Evolutionary conservation across 2,113 vertebrate species (phyloP), one percentile per base, ranked within the genome.

Genomic region (Calypte anna): DNA sequence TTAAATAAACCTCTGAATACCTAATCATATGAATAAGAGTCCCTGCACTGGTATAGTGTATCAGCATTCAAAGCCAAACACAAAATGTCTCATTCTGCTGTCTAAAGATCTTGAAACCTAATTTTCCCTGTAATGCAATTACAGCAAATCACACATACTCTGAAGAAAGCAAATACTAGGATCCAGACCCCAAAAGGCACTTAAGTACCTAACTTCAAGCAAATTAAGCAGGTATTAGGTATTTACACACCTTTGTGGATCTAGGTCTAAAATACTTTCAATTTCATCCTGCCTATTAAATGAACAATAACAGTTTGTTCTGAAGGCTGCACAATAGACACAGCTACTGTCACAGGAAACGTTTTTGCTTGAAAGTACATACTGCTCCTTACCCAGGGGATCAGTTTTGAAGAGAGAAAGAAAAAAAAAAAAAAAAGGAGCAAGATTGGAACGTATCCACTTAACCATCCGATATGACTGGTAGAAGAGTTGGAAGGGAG

Each of bases 1-100:
- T 46, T 58, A 89, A 84, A 86, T 72, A 97, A 94, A 95, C 22
- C 14, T 79, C 57, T 88, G 77, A 96, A 93, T 91, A 84, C 54
- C 43, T 89, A 92, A 92, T 92, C 14, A 82, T 38, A 36, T 12
- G 30, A 79, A 82, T 69, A 79, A 80, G n/a, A 69, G 17, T 69
- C 2, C 31, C 27, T 73, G n/a, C 20, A 87, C 33, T 69, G 66
- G 9, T 72, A 61, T 36, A 79, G 18, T 5, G 7, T 66, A 94
- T 79, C 86, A 90, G 21, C 54, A 93, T 87, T 92, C 86, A 88
- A 79, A 82, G 40, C 69, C 69, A 95, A 76, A 6, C 54, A 68
- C 62, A 83, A 80, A 91, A 84, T 46, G 11, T 66, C 78, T 76
- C 40, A 27, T 87, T 93, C 40, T 82, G 48, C 61, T 73, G n/a